Base-by-base conservation (phyloP, 2,888 invertebrate species). In the Amblyjoppa fuscipennis region DNA sequence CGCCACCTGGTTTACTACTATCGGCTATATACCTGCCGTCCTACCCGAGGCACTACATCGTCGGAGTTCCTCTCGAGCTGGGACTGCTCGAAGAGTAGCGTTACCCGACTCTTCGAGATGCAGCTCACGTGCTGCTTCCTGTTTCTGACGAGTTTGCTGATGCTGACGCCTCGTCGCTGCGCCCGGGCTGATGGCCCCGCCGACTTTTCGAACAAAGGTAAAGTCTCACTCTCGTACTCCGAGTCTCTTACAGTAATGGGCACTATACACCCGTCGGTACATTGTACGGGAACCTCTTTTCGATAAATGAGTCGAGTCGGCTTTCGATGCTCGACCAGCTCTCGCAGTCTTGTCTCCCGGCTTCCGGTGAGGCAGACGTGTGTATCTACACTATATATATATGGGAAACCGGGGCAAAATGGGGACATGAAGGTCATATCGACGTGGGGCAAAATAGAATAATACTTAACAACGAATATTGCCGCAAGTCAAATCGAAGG, bases 191-290 rank as follows among this genome's bases (percentile, higher is more conserved):
- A 92, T 88, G 92, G 90, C 86, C 85, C 89, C 80, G 81, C 88
- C 70, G 93, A 93, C 89, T 92, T 90, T 87, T 90, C 90, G 88
- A 93, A 91, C 92, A 93, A 93, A 92, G 93, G 94, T 94, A 91
- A 92, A 88, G 73, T 78, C 79, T 84, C 83, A 84, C 77, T 85
- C 75, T 20, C 56, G 64, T 6, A 28, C 16, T 53, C 41, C 70
- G 31, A 79, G 45, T 68, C 75, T 69, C 41, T 78, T 71, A 66
- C 45, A 56, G 71, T 61, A 66, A 71, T 66, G 66, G 66, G 5
- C 31, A 28, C 61, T 49, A 11, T 41, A 71, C 31, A 11, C 51
- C 34, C 31, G 9, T 6, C 11, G 7, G 25, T 41, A n/a, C 11
- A 2, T 64, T 75, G 31, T 64, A 34, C 25, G 25, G 45, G 3